Evolutionary conservation across 2,797 vertebrate species (phyloP).

Genomic region (Pipistrellus pipistrellus): DNA sequence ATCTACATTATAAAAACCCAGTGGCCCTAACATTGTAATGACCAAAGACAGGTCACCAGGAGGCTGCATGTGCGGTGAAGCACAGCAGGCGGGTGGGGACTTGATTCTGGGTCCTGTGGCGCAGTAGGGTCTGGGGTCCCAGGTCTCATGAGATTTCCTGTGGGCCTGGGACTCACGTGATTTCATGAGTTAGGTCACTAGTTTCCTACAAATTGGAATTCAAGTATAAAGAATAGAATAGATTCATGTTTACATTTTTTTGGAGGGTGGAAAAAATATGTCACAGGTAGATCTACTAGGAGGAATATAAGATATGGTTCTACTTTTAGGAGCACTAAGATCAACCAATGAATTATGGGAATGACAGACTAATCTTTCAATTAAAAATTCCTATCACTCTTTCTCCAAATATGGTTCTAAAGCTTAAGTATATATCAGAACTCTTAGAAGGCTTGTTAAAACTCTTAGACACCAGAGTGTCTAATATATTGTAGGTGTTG

Average conservation of each 20-base stretch:
- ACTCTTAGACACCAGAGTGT: too few species aligned
- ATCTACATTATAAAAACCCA: neutral
- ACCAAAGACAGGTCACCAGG: too few species aligned
- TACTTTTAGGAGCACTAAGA: neutral
- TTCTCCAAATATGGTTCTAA: neutral
- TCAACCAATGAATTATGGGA: neutral
- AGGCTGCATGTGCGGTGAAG: too few species aligned
- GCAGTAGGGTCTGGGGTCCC: too few species aligned
- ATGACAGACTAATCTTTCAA: neutral
- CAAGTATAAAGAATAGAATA: conserved; percentile 13
- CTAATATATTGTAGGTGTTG: too few species aligned
- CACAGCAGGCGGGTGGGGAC: too few species aligned
- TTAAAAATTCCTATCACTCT: neutral
- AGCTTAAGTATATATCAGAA: neutral
- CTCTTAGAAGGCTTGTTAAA: neutral
- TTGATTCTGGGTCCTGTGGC: too few species aligned
- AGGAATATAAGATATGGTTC: neutral
- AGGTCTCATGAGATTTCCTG: too few species aligned
- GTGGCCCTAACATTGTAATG: too few species aligned
- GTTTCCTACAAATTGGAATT: conserved; percentile 4
- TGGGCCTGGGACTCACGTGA: too few species aligned
- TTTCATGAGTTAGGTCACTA: too few species aligned
- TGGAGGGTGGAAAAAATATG: neutral
- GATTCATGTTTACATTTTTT: neutral
- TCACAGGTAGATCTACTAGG: neutral